Percentiles rank a stretch among this genome's conserved stretches.
phyloP scores from a whole-genome alignment of 2,888 invertebrate genomes.

The Lamellibrachia columna region DNA sequence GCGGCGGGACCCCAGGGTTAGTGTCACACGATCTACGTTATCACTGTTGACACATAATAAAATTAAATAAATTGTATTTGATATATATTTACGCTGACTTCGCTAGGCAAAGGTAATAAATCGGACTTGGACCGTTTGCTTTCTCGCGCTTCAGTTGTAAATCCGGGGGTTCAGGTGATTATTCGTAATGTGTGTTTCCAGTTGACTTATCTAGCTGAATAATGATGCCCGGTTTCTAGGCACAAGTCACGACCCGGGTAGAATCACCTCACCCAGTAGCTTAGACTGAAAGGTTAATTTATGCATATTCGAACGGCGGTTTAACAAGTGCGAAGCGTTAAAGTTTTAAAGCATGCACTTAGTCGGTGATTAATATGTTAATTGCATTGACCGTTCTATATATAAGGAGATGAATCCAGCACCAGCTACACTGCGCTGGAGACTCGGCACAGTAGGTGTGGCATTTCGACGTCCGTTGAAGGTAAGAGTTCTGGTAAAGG shows the following conservation, averaged over 20 bases:
- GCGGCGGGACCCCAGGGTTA: not conserved
- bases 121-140: not conserved
- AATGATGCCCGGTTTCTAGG: not conserved
- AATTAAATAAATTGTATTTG: not conserved
- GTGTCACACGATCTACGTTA: not conserved
- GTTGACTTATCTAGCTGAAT: not conserved
- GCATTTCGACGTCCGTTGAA: not conserved
- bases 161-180: not conserved
- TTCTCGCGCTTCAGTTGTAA: not conserved
- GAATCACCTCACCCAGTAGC: not conserved
- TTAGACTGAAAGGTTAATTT: not conserved
- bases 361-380: not conserved
- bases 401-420: not conserved
- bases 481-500: not conserved
- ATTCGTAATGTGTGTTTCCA: not conserved
- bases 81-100: not conserved
- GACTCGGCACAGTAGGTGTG: not conserved
- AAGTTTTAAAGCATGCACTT: not conserved
- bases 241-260: not conserved
- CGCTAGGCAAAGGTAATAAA: not conserved
- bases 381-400: not conserved
- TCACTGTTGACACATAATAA: not conserved
- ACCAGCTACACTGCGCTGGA: not conserved
- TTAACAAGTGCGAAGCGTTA: not conserved
- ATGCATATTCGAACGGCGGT: not conserved